Base-by-base conservation (phyloP, 2,797 vertebrate genomes). In the Anabacerthia variegaticeps region DNA sequence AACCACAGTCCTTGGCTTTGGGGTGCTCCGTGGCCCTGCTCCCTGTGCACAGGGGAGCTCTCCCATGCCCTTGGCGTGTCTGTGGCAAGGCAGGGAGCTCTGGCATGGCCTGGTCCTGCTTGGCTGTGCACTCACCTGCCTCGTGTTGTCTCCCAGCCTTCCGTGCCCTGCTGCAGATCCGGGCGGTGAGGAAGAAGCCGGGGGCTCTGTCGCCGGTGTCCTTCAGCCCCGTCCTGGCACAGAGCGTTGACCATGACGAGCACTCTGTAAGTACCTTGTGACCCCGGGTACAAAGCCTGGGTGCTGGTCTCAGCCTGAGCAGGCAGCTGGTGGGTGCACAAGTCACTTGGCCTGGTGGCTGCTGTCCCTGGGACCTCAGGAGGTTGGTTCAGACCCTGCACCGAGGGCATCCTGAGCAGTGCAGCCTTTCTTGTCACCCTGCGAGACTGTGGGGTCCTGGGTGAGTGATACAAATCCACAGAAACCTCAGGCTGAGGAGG, bases 131-230 rank as follows among this genome's bases (percentile, higher is more conserved):
- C 5, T 93, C 76, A 95, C 62, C 48, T 71, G 11, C 13, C 63
- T 51, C 20, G 28, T 95, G 51, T 83, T 90, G 61, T 75, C 83
- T 85, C 79, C 28, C 23, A 94, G 99, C 99, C 15, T 99, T 99
- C 97, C 98, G 99, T 44, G 99, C 99, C 74, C 98, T 99, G 95
- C 98, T 99, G 97, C 99, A 99, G 98, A 99, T 99, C 97, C 98
- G 99, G 92, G 99, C 99, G 0, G 99, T 99, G 97, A 98, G 99
- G 97, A 99, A 99, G 98, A 99, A 99, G 97, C 98, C 99, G 0
- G 99, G 99, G 19, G 98, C 99, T 39, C 98, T 99, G 73, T 99
- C 99, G 1, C 99, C 99, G 0, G 98, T 99, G 82, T 99, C 99
- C 3, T 99, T 99, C 98, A 99, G 99, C 97, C 99, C 99, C 0